Evolutionary conservation across 30 jellyfish, hydroid and myxozoan species (phyloP).

Genomic region (Clytia hemisphaerica): DNA sequence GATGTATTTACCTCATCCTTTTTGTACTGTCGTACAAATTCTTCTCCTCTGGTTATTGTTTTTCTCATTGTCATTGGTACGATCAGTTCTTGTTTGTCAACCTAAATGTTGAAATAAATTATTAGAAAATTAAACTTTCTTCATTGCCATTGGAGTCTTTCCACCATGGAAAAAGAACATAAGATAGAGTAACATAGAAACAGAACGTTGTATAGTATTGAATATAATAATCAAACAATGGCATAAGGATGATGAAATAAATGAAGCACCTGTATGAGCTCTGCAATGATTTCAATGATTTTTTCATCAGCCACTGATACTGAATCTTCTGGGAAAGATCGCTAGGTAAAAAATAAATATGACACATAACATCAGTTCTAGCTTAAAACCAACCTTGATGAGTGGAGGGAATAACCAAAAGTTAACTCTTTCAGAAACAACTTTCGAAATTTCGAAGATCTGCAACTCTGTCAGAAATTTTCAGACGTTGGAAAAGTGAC

Average conservation of each 20-base stretch:
- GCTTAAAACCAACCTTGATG: too few relatives aligned
- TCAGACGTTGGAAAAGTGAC: too few relatives aligned
- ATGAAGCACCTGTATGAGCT: conserved; percentile 55
- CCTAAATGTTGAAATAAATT: conserved; percentile 36
- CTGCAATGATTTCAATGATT: conserved; percentile 55
- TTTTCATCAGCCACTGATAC: conserved; percentile 55
- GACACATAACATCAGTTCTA: not conserved
- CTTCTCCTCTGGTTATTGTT: conserved; percentile 90
- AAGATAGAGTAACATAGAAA: not conserved
- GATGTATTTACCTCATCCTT: conserved; percentile 83
- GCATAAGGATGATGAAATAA: not conserved
- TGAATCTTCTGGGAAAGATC: conserved; percentile 65
- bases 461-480: too few relatives aligned
- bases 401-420: too few relatives aligned
- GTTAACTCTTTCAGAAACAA: too few relatives aligned
- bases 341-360: conserved; percentile 24
- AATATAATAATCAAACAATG: not conserved
- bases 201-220: not conserved
- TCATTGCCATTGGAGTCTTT: not conserved
- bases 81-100: conserved; percentile 57
- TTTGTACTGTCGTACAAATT: conserved; percentile 65
- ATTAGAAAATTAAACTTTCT: not conserved
- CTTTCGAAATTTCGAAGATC: too few relatives aligned
- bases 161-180: conserved; percentile 3
- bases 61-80: conserved; percentile 65